These are phyloP conservation scores for Pseudochirops corinnae DNA, from an alignment of 2,797 vertebrate species.

Conservation along the genomic window DNA sequence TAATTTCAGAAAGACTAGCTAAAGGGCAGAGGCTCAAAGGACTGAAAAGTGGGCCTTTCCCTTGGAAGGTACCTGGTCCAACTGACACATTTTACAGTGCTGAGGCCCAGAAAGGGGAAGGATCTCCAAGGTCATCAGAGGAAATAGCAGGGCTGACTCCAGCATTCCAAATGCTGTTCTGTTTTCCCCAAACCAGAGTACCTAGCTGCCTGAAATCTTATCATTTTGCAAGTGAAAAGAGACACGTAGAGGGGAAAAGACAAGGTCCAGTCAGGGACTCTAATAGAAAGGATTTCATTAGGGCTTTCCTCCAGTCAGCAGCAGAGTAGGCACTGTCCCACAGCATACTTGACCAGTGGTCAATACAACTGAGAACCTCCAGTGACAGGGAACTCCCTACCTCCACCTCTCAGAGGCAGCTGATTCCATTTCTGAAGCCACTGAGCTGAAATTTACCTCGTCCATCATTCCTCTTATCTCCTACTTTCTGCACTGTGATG, in stretches of 20 bases:
- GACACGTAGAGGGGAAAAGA: neutral
- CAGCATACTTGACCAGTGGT: neutral
- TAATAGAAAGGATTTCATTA: neutral
- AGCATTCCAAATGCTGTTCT: neutral
- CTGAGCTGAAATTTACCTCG: neutral
- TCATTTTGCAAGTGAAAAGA: neutral
- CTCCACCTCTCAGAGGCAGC: neutral
- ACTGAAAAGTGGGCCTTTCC: neutral
- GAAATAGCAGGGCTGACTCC: neutral
- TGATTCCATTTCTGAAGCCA: neutral
- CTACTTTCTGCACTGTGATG: neutral
- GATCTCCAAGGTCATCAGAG: neutral
- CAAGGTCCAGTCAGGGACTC: neutral
- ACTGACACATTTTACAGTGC: neutral
- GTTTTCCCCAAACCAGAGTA: neutral
- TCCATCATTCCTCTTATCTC: neutral
- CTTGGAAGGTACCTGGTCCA: neutral
- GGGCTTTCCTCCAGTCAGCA: neutral
- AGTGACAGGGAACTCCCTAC: neutral
- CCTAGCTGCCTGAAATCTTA: neutral
- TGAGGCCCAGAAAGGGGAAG: neutral
- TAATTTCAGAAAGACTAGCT: neutral
- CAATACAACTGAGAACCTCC: neutral
- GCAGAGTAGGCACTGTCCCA: neutral
- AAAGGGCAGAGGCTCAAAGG: neutral